A percentile compares a stretch with the other conserved stretches of the same genome.
Conservation (phyloP, 2,113 vertebrate genomes). For the Xiphophorus hellerii region DNA sequence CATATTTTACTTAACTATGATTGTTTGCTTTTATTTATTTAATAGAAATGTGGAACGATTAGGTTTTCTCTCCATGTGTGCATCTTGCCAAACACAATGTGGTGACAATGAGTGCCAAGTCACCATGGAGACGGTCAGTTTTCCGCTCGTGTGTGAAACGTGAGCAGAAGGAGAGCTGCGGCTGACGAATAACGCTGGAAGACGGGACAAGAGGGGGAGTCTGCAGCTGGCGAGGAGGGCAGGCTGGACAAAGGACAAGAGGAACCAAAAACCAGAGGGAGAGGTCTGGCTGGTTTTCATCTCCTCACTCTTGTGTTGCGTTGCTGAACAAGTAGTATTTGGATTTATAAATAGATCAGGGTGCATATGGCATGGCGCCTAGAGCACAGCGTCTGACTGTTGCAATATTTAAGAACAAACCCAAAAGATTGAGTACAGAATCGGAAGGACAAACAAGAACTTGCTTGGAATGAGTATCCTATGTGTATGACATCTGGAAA, state of each 20-base stretch:
- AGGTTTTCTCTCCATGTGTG: slow-evolving; percentile 8
- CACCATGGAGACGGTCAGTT: slow-evolving; percentile 54
- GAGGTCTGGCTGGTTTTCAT: not conserved
- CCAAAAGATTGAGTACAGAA: no score
- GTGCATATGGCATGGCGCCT: no score
- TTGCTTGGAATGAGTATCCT: no score
- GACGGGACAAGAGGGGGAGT: slow-evolving; percentile 31
- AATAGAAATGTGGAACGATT: not conserved
- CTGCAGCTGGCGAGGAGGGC: slow-evolving; percentile 49
- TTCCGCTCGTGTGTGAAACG: slow-evolving; percentile 39
- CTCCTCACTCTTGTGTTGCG: no score
- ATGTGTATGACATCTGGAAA: no score
- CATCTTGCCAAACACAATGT: slow-evolving; percentile 29
- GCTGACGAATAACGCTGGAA: slow-evolving; percentile 31
- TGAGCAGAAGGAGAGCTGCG: slow-evolving; percentile 39
- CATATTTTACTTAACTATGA: not conserved
- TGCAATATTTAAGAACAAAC: no score
- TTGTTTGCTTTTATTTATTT: not conserved
- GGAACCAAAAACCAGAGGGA: not conserved
- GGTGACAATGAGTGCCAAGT: slow-evolving; percentile 36
- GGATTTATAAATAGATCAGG: no score
- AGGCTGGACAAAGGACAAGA: slow-evolving; percentile 28
- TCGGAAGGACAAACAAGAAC: no score
- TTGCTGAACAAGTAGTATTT: no score
- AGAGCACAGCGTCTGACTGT: no score